Percentiles rank a stretch among this genome's conserved stretches.
Evolutionary conservation across 2,888 invertebrate genomes (phyloP).

Genomic region (Lissocephala sabroskyi): DNA sequence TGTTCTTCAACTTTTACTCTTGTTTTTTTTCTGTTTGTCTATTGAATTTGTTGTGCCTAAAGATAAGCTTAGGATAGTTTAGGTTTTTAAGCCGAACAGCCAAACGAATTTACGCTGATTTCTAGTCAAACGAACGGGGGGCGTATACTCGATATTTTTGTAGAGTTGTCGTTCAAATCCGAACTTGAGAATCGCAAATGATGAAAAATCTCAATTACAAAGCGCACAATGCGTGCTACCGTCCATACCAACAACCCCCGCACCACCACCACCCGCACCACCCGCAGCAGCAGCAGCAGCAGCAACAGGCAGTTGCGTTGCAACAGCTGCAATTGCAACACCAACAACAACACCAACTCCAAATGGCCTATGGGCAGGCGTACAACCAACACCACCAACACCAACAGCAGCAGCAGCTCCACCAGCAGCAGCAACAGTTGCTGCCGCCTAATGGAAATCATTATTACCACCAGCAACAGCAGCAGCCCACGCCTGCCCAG

Average conservation of each 20-base stretch:
- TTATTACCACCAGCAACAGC: slow-evolving; percentile 24
- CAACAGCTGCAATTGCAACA: slow-evolving; percentile 27
- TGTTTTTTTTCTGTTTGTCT: slow-evolving; percentile 11
- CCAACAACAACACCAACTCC: slow-evolving; percentile 18
- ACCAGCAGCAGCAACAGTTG: slow-evolving; percentile 32
- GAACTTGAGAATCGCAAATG: slow-evolving; percentile 32
- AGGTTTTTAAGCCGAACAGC: not conserved
- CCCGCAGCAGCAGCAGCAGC: slow-evolving; percentile 32
- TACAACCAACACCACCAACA: slow-evolving; percentile 12
- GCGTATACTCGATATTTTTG: slow-evolving; percentile 52
- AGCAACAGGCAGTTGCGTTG: slow-evolving; percentile 11
- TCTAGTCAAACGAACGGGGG: slow-evolving; percentile 31
- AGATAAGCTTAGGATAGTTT: slow-evolving; percentile 17
- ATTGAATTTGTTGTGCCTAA: too few relatives aligned
- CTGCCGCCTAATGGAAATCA: not conserved
- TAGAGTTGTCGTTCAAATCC: too few relatives aligned
- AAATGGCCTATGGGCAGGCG: slow-evolving; percentile 1
- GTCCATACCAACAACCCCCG: slow-evolving; percentile 48
- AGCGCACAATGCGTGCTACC: slow-evolving; percentile 61
- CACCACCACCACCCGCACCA: slow-evolving; percentile 28
- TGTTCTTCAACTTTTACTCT: slow-evolving; percentile 16
- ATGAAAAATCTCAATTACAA: slow-evolving; percentile 62
- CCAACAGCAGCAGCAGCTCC: slow-evolving; percentile 22
- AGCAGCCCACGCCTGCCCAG: slow-evolving; percentile 38
- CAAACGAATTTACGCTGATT: not conserved